Conservation (phyloP, 2,113 vertebrate species). For the Micronycteris hirsuta region DNA sequence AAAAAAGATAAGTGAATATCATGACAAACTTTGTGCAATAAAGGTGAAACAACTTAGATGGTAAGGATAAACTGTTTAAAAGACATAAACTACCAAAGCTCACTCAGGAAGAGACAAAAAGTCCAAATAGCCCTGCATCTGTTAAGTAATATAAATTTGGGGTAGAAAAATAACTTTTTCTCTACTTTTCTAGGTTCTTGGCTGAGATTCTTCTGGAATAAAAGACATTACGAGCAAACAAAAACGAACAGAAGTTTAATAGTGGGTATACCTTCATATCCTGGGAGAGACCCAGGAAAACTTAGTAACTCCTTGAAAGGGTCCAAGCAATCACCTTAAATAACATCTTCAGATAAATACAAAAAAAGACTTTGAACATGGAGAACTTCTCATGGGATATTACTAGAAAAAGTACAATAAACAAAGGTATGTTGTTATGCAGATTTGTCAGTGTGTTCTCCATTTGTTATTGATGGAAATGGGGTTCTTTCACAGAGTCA, state of each 20-base stretch:
- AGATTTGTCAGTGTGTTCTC: not conserved
- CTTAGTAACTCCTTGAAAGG: not conserved
- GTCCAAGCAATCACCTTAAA: not conserved
- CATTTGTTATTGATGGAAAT: not conserved
- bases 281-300: not conserved
- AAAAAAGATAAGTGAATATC: not conserved
- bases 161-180: not conserved
- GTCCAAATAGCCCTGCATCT: not conserved
- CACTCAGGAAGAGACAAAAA: not conserved
- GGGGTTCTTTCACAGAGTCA: no score
- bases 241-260: not conserved
- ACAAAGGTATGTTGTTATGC: not conserved
- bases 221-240: not conserved
- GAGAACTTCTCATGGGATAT: not conserved
- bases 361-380: not conserved
- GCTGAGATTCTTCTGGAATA: not conserved
- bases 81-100: not conserved
- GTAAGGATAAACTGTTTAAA: not conserved
- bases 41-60: not conserved
- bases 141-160: not conserved
- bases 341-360: not conserved
- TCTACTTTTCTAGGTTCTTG: not conserved
- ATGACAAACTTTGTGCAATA: not conserved
- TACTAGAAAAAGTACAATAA: not conserved
- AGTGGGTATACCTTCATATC: not conserved